Conservation (phyloP, 1,140 invertebrate genomes). For the Calephelis nemesis region DNA sequence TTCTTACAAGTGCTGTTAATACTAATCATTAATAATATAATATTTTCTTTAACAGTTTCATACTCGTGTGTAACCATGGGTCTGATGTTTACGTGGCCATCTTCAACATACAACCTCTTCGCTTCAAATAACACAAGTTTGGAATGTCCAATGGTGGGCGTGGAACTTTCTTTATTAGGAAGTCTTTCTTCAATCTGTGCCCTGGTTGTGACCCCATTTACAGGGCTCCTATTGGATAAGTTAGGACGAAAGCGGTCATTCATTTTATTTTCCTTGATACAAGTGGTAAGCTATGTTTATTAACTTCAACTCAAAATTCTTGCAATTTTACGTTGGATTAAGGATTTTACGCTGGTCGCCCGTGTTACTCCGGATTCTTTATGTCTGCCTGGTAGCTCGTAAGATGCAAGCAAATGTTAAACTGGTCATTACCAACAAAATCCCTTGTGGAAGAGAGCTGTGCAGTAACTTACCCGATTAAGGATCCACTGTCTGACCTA, state of each 20-base stretch:
- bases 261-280: conserved; percentile 36
- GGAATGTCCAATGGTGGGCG: conserved; percentile 41
- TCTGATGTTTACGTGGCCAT: conserved; percentile 45
- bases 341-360: no score
- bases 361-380: no score
- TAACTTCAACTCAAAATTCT: no score
- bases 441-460: no score
- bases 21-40: no score
- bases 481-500: no score
- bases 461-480: no score
- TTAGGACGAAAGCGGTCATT: conserved; percentile 46
- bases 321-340: background rate
- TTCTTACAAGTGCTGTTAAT: no score
- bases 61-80: conserved; percentile 37
- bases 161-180: conserved; percentile 42
- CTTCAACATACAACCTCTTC: conserved; percentile 45
- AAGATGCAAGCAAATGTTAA: no score
- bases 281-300: conserved; percentile 35
- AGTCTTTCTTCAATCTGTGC: conserved; percentile 46
- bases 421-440: no score
- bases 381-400: no score
- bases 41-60: conserved; percentile 31
- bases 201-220: conserved; percentile 38
- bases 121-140: conserved; percentile 48
- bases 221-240: conserved; percentile 36